These are phyloP conservation scores for Rhogogaster chlorosoma DNA, from an alignment of 2,888 invertebrate species.

Conservation along the genomic window DNA sequence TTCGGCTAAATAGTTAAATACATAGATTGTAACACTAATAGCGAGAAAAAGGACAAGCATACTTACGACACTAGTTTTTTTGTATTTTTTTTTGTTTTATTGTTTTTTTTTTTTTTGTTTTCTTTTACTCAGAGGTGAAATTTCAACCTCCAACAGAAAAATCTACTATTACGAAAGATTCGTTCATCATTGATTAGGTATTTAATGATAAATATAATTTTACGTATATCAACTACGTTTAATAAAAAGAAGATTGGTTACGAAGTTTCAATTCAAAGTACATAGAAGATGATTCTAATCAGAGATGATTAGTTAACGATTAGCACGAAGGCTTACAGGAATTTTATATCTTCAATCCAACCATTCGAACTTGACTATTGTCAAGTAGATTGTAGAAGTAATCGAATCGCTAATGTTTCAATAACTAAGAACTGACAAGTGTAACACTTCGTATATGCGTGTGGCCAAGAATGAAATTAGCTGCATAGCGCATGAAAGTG, in stretches of 20 bases:
- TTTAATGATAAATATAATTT: not conserved
- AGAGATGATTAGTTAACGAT: not conserved
- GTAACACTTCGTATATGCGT: not conserved
- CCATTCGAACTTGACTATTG: not conserved
- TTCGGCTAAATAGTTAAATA: not conserved
- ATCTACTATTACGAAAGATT: not conserved
- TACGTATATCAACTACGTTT: constrained; percentile 2
- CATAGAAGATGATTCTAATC: not conserved
- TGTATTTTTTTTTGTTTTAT: too few relatives aligned
- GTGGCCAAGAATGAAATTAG: not conserved
- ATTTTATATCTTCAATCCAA: not conserved
- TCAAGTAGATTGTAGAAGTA: not conserved
- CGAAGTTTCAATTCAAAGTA: not conserved
- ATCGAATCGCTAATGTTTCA: constrained; percentile 6
- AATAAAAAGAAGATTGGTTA: not conserved
- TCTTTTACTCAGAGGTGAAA: too few relatives aligned
- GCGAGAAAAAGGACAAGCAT: constrained; percentile 33
- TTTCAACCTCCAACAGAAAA: not conserved
- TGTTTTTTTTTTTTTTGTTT: too few relatives aligned
- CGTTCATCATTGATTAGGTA: constrained; percentile 32
- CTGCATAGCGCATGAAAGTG: constrained; percentile 23
- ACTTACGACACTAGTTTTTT: constrained; percentile 2
- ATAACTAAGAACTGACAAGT: not conserved
- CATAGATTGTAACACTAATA: constrained; percentile 22
- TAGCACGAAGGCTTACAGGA: not conserved